These are phyloP conservation scores for Tenebrio molitor DNA, from an alignment of 1,140 invertebrate species.

Conservation along the genomic window DNA sequence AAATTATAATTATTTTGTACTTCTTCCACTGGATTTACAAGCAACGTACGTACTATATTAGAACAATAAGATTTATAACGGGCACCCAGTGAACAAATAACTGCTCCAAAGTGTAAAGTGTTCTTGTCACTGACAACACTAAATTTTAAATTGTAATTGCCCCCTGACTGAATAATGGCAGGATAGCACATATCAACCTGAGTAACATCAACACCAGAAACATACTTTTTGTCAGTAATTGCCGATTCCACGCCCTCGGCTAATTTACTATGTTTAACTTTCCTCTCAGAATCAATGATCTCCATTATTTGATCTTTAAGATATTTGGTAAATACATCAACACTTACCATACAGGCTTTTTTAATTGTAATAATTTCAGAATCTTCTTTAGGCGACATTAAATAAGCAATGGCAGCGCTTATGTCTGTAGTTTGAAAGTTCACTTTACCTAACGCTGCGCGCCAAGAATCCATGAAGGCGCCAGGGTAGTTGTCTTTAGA, in stretches of 20 bases:
- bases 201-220: conserved; percentile 87
- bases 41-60: conserved; percentile 96
- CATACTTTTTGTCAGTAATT: conserved; percentile 94
- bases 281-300: conserved; percentile 98
- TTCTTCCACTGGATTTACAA: conserved; percentile 93
- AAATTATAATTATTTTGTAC: conserved; percentile 94
- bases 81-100: conserved; percentile 94
- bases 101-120: conserved; percentile 94
- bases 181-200: conserved; percentile 98
- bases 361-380: conserved; percentile 92
- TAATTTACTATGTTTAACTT: conserved; percentile 94
- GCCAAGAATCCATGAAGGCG: conserved; percentile 94
- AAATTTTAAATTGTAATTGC: conserved; percentile 97
- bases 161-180: conserved; percentile 98
- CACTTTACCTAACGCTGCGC: conserved; percentile 79
- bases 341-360: conserved; percentile 93
- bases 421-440: conserved; percentile 93
- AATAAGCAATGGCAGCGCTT: conserved; percentile 83
- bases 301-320: conserved; percentile 98
- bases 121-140: conserved; percentile 96
- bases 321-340: conserved; percentile 97
- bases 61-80: conserved; percentile 99
- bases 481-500: conserved; percentile 94
- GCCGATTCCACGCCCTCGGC: conserved; percentile 95
- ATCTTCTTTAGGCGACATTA: conserved; percentile 97